phyloP scores from a whole-genome alignment of 2,797 vertebrate genomes.

The Scarus forsteni region DNA sequence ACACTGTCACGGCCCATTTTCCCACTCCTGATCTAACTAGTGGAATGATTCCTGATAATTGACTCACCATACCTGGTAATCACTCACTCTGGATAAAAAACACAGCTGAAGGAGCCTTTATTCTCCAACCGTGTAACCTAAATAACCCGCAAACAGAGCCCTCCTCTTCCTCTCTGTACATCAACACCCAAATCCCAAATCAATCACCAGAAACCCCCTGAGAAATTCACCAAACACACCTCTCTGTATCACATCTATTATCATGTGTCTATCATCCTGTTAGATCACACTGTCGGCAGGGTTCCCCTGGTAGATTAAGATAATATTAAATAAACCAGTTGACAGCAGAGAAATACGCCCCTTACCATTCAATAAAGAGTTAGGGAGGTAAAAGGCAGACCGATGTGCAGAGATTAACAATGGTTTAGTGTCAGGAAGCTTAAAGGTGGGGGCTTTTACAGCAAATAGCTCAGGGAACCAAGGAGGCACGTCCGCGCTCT shows the following conservation, averaged over 20 bases:
- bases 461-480: conserved; percentile 60
- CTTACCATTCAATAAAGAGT: conserved; percentile 35
- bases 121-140: neutral
- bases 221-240: neutral
- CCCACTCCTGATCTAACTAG: neutral
- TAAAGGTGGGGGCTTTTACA: conserved; percentile 39
- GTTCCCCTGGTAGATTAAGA: conserved; percentile 15
- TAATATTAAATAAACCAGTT: conserved; percentile 33
- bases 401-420: conserved; percentile 51
- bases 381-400: conserved; percentile 21
- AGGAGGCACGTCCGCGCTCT: conserved; percentile 30
- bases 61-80: neutral
- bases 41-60: neutral
- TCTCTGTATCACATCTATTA: neutral
- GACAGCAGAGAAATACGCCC: conserved; percentile 12
- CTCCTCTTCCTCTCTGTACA: neutral
- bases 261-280: conserved; percentile 2
- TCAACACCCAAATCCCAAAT: conserved; percentile 17
- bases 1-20: no score
- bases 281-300: neutral
- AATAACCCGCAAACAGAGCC: neutral
- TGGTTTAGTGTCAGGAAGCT: conserved; percentile 24
- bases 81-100: neutral
- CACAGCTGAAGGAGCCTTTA: neutral
- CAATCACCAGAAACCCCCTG: conserved; percentile 2